phyloP scores from a whole-genome alignment of 2,797 vertebrate genomes.

The Mormyrops boulengeri region DNA sequence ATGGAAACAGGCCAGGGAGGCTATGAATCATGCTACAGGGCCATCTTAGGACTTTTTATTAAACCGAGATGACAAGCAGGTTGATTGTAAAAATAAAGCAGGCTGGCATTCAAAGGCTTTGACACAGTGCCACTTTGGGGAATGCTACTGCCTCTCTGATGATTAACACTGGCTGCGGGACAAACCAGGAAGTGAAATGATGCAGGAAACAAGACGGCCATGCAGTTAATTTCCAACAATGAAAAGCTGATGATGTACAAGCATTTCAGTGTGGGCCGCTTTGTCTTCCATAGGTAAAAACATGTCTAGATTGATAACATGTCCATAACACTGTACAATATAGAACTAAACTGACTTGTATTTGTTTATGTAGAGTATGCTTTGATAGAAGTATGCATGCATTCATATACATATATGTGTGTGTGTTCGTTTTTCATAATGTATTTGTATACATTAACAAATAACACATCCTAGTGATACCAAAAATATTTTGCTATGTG shows the following conservation, averaged over 20 bases:
- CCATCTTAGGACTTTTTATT: constrained; percentile 2
- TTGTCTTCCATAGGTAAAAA: neutral
- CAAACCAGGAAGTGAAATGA: constrained; percentile 32
- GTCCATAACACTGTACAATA: neutral
- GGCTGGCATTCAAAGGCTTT: neutral
- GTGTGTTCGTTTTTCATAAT: no score
- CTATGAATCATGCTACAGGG: neutral
- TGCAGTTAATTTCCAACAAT: constrained; percentile 33
- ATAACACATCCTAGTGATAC: no score
- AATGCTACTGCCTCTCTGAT: constrained; percentile 9
- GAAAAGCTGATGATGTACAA: constrained; percentile 39
- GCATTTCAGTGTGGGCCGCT: neutral
- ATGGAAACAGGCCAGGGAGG: neutral
- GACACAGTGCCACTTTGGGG: neutral
- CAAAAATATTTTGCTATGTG: neutral
- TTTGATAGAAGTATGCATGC: neutral
- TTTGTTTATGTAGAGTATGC: neutral
- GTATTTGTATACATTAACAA: no score
- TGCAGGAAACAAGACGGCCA: constrained; percentile 22
- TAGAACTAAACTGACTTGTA: neutral
- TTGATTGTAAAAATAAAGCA: neutral
- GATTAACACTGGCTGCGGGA: neutral
- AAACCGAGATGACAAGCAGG: constrained; percentile 18
- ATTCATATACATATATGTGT: neutral
- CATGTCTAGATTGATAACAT: neutral